phyloP scores from a whole-genome alignment of 2,113 vertebrate species.

The Chamaea fasciata region DNA sequence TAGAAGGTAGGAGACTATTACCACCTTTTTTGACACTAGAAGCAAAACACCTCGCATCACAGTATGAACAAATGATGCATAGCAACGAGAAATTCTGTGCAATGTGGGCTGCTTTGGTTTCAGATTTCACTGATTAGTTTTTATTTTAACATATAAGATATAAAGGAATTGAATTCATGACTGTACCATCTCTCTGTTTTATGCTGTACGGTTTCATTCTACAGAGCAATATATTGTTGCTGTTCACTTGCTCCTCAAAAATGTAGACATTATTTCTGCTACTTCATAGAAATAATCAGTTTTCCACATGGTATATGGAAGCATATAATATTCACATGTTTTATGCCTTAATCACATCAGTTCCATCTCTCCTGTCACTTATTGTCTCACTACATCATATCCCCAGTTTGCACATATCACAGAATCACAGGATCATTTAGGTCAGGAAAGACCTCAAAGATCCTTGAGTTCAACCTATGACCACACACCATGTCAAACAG shows the following conservation, averaged over 20 bases:
- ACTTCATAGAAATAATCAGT: not conserved
- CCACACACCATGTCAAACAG: accelerated
- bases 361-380: not conserved
- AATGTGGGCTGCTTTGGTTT: not conserved
- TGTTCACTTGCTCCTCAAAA: not conserved
- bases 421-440: not conserved
- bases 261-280: not conserved
- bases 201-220: not conserved
- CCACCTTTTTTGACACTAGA: not conserved
- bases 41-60: not conserved
- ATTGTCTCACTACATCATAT: not conserved
- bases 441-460: not conserved
- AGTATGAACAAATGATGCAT: not conserved
- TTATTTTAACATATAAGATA: constrained; percentile 3
- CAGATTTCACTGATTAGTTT: not conserved
- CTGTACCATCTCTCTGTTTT: not conserved
- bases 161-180: not conserved
- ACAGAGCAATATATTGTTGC: not conserved
- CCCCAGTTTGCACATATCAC: not conserved
- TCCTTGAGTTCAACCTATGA: not conserved
- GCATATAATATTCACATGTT: not conserved
- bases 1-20: not conserved
- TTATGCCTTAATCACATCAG: not conserved
- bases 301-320: not conserved
- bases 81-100: not conserved